Conservation (phyloP, 2,113 vertebrate species). For the Plotosus lineatus region DNA sequence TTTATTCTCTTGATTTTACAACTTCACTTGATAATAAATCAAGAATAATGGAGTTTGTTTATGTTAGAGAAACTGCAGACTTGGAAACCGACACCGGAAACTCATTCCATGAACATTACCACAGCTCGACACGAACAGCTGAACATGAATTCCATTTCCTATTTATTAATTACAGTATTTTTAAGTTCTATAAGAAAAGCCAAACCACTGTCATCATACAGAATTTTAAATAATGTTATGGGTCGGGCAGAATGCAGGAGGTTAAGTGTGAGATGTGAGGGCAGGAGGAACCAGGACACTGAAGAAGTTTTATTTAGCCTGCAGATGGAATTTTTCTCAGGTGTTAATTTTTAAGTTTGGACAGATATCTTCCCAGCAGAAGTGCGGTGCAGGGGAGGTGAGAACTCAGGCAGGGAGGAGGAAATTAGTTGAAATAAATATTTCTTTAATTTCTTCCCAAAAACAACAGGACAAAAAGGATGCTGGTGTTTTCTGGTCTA, state of each 20-base stretch:
- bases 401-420: neutral
- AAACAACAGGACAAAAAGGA: neutral
- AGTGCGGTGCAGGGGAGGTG: neutral
- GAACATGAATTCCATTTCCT: neutral
- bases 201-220: neutral
- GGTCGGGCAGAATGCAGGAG: neutral
- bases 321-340: neutral
- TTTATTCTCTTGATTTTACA: neutral
- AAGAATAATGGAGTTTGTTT: neutral
- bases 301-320: neutral
- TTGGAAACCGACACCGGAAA: no score
- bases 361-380: slow-evolving; percentile 4
- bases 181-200: neutral
- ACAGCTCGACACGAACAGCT: neutral
- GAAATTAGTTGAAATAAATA: neutral
- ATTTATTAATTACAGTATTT: neutral
- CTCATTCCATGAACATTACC: neutral
- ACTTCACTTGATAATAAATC: neutral
- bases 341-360: slow-evolving; percentile 26
- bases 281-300: neutral
- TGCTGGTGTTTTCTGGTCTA: neutral
- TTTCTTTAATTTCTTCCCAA: neutral
- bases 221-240: neutral
- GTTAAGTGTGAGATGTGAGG: neutral
- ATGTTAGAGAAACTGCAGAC: neutral